These are phyloP conservation scores for Grallaria varia DNA, from an alignment of 2,113 vertebrate genomes.

Conservation along the genomic window DNA sequence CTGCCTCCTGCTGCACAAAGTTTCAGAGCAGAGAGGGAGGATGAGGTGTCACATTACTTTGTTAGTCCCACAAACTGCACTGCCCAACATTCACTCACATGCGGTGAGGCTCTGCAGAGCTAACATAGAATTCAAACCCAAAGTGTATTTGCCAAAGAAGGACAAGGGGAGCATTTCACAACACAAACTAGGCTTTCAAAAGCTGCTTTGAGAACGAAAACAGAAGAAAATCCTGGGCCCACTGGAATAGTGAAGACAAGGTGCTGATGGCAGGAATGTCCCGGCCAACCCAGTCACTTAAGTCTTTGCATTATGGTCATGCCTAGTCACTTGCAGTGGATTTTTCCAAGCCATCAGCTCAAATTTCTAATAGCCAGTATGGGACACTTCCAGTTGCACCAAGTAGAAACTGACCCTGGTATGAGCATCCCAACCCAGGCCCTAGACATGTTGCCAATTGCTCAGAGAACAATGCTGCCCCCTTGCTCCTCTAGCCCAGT, in stretches of 20 bases:
- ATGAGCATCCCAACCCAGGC: neutral
- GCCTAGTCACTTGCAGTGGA: neutral
- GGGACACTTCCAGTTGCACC: neutral
- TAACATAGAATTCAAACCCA: neutral
- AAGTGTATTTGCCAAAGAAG: neutral
- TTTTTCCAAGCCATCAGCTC: neutral
- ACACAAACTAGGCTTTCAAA: neutral
- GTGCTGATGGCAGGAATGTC: neutral
- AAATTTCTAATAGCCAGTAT: neutral
- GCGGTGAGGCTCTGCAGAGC: neutral
- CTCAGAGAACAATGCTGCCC: neutral
- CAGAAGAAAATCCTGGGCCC: neutral
- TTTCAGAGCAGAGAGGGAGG: neutral
- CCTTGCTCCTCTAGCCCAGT: neutral
- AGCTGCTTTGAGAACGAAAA: neutral
- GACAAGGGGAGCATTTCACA: neutral
- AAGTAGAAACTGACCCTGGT: neutral
- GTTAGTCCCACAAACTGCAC: neutral
- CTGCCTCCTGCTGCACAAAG: neutral
- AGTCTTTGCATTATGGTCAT: neutral
- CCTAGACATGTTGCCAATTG: neutral
- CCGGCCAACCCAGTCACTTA: neutral
- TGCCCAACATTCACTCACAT: fast-evolving
- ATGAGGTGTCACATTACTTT: neutral
- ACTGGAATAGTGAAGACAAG: neutral